Base-by-base conservation (phyloP, 2,797 vertebrate genomes). In the Darevskia nairensis region DNA sequence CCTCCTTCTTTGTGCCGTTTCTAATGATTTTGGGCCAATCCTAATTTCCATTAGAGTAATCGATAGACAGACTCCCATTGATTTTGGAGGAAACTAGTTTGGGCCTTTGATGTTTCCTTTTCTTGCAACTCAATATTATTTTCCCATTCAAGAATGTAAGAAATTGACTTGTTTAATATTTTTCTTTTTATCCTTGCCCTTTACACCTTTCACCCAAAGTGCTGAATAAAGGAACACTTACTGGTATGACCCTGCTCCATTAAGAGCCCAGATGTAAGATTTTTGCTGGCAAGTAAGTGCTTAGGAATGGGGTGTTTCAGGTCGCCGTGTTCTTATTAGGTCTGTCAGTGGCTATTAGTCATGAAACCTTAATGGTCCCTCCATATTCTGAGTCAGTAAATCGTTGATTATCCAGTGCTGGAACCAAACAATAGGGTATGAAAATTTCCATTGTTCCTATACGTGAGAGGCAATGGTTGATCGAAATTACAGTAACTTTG, bases 91-190 rank as follows among this genome's bases (percentile, higher is more conserved):
- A 81, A 85, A 75, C 90, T 90, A 86, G 90, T 46, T 82, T 64
- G 89, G 83, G 66, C n/a, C 91, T 92, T 94, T 93, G 88, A 92
- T 88, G 84, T 83, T 27, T 86, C 64, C 69, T 93, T 41, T 88
- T 88, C 82, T 79, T 84, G 13, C 72, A 90, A 3, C 92, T 94
- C 88, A 90, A 69, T 50, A 69, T 87, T 93, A 68, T 72, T 69
- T 86, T 59, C 0, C 92, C 87, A 90, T 83, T 69, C 85, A 79
- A 88, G 76, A 68, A 90, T 25, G 61, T 85, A 75, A 55, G 25
- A 82, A 55, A 21, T 86, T 89, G 80, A 76, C 81, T 74, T 91
- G 84, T 66, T 91, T 90, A 46, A 84, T 88, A 79, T 72, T 76
- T 81, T 39, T 69, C 25, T 75, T 75, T 89, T 85, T 80, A 76